Evolutionary conservation across 2,797 vertebrate species (phyloP).

Genomic region (Mastacembelus armatus): DNA sequence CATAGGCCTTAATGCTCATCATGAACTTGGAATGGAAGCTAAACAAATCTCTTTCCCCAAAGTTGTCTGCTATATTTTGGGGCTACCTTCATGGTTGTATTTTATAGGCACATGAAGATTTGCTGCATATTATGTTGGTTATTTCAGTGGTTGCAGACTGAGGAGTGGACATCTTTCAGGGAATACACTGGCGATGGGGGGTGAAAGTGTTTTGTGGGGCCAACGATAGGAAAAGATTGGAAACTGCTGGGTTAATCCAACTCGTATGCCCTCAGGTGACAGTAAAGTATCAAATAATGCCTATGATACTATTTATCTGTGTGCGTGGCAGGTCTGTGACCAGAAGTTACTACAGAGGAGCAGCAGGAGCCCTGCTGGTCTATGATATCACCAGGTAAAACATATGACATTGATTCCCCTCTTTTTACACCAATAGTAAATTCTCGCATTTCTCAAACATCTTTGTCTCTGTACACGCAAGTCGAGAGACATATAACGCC

Average conservation of each 20-base stretch:
- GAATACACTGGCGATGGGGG: no score
- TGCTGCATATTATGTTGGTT: neutral
- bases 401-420: neutral
- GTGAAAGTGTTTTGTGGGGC: no score
- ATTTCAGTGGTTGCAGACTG: no score
- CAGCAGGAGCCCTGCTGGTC: conserved; percentile 92
- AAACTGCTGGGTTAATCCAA: neutral
- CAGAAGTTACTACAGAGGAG: conserved; percentile 94
- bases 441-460: no score
- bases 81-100: no score
- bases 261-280: neutral
- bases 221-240: no score
- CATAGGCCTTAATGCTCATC: neutral
- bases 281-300: neutral
- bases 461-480: conserved; percentile 50
- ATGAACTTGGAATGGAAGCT: no score
- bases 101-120: no score
- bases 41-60: no score
- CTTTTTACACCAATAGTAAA: no score
- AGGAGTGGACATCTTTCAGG: no score
- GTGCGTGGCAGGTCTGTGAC: conserved; percentile 89
- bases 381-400: conserved; percentile 95
- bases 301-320: neutral
- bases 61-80: no score
- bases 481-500: conserved; percentile 94